Percentiles rank a stretch among this genome's conserved stretches.
Conservation (phyloP, 2,888 invertebrate species). For the Eugnorisma glareosa region DNA sequence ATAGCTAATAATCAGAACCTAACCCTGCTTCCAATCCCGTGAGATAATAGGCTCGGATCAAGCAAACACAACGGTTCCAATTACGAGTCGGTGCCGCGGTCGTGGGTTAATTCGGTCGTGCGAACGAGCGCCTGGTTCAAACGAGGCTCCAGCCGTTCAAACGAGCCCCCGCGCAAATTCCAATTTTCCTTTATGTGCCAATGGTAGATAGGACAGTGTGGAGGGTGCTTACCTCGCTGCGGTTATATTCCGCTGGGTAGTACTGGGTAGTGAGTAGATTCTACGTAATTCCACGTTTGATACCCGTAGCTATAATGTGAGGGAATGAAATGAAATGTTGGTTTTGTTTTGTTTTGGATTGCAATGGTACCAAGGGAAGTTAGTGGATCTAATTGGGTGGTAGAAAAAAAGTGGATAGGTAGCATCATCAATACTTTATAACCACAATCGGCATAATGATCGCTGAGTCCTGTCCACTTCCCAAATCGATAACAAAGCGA, state of each 20-base stretch:
- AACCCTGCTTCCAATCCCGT: conserved; percentile 50
- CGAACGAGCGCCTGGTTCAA: conserved; percentile 71
- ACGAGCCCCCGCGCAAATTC: conserved; percentile 67
- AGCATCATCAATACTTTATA: not conserved
- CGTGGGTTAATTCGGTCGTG: conserved; percentile 78
- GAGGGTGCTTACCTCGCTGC: conserved; percentile 62
- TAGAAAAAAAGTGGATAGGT: not conserved
- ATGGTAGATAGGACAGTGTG: conserved; percentile 55
- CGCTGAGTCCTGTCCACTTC: no score
- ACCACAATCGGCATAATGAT: no score
- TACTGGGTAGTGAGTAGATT: conserved; percentile 51
- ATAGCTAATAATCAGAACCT: conserved; percentile 51
- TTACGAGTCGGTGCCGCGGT: conserved; percentile 77
- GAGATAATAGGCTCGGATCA: conserved; percentile 66
- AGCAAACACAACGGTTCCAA: conserved; percentile 81
- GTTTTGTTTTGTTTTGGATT: conserved; percentile 11
- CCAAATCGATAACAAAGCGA: no score
- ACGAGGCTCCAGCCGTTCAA: conserved; percentile 33
- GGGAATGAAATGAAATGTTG: conserved; percentile 42
- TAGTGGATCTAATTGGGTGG: not conserved
- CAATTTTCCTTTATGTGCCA: conserved; percentile 84
- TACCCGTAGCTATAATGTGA: conserved; percentile 16
- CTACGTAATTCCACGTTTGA: conserved; percentile 43
- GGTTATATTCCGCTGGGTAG: conserved; percentile 47
- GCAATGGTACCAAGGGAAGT: not conserved